Evolutionary conservation across 2,888 invertebrate genomes (phyloP), one percentile per base, ranked within the genome.

Genomic region (Eubasilissa splendida): DNA sequence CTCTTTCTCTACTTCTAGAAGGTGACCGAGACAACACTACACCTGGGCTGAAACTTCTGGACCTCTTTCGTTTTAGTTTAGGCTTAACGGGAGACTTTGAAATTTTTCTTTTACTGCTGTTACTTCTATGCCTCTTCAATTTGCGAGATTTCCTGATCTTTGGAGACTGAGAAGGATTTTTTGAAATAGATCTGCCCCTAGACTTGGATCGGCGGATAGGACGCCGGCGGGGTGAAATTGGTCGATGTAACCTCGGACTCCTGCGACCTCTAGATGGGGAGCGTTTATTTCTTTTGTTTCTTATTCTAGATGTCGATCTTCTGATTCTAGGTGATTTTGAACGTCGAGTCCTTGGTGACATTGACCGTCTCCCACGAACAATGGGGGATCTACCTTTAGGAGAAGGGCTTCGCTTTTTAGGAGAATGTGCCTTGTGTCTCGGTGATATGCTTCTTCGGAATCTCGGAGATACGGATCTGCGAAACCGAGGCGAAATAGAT

Each of bases 21-120:
- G 85, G 84, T 82, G 84, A 85, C 71, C 85, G 86, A 14, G 85
- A 84, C 9, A 84, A 80, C 82, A 88, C 87, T 71, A 88, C 86
- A 76, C 87, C 88, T 10, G 86, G 85, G 82, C 88, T 87, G 79
- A 87, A 88, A 83, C 88, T 88, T n/a, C 81, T 63, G 8, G 82
- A 83, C 56, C 80, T 71, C 54, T 77, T 82, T 1, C 81, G 76
- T 71, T 83, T 84, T 7, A 71, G 85, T 82, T 87, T 86, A 84
- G 86, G 86, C 85, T 87, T 86, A 84, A 86, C 85, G 83, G 88
- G 88, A 86, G 87, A 87, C 86, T 86, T 88, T 83, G 86, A 88
- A 85, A 84, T 86, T 84, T 87, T 87, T 84, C 84, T 85, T 85
- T 84, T 86, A 84, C 81, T 86, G 85, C 84, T 86, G 81, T 86